Base-by-base conservation (phyloP, 2,797 vertebrate genomes). In the Botia kubotai region DNA sequence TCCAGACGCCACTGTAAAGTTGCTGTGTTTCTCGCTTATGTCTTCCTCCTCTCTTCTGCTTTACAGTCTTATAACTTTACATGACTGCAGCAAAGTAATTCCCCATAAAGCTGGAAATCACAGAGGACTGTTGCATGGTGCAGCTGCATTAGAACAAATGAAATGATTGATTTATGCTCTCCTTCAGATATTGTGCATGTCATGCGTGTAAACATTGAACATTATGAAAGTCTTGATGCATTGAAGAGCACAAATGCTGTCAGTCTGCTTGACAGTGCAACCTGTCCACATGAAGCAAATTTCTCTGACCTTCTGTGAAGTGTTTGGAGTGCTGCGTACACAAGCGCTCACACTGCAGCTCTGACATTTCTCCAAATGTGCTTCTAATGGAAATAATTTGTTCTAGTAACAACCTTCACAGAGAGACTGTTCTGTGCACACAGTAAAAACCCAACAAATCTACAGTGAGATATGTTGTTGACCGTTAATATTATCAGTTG, bases 1-100 rank as follows among this genome's bases (percentile, higher is more conserved):
- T 82, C 86, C 39, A 82, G 84, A 80, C 81, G 70, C 81, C 72
- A 74, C 79, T 72, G 81, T 82, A 83, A 83, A 82, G 71, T 68
- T 83, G 60, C 77, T 80, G 75, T 75, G 83, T 83, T 83, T 86
- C 82, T 84, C 80, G 81, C 80, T 80, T 82, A 63, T 63, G 36
- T 19, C 60, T 33, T 33, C 72, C 21, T 26, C 23, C 23, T 26
- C 23, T 26, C 23, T 26, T 26, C 23, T 2, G 63, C 33, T 66
- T 66, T 66, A 36, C 17, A 11, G 63, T 66, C 16, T 11, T 39
- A 66, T 62, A 23, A 62, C 23, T 21, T 29, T 29, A 4, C 63
- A 8, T 36, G 14, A 11, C 63, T 66, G 17, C 14, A 33, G 17
- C 63, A 39, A 66, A n/a, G 33, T 39, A 39, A 66, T 66, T 19